Base-by-base conservation (phyloP, 1,140 invertebrate species). In the Scylla paramamosain region DNA sequence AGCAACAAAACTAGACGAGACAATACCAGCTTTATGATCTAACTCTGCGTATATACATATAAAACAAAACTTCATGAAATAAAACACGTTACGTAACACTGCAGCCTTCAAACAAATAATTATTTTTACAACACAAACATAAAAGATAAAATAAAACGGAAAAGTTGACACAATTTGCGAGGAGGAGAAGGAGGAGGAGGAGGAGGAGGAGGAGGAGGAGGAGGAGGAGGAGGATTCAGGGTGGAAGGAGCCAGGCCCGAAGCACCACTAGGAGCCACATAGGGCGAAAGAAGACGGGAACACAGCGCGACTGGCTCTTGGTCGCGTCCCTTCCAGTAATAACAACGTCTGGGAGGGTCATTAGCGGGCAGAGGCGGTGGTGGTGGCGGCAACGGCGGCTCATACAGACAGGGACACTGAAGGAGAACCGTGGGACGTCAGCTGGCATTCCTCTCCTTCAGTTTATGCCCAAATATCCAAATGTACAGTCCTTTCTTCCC, bases 261-360 rank as follows among this genome's bases (percentile, higher is more conserved):
- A 59, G 52, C 52, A 59, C 52, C 52, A 59, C 52, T 59, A 59
- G 12, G 10, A 59, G 52, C 52, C 52, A 59, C 52, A 59, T 8
- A 59, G 52, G 52, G 2, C 52, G 52, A 59, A 59, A 8, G 52
- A 59, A 59, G 52, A 59, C 10, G 52, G 10, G 52, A 59, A 59
- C 52, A 59, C 52, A 59, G 67, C n/a, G 67, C n/a, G 1, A 77
- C 7, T n/a, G 67, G 67, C 6, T 77, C 67, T n/a, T 77, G 67
- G 67, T 77, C 67, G 20, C 67, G 67, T 77, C 67, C 67, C n/a
- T 77, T 77, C 67, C 67, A 77, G 20, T 77, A 77, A 77, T 77
- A 77, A 77, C 67, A 77, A 1, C 67, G 67, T 77, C 67, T 77
- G 8, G 20, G 25, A 77, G 20, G 20, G 67, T 77, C 67, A 77